Percentiles rank a stretch among this genome's conserved stretches.
phyloP scores from a whole-genome alignment of 2,113 vertebrate species.

The Alethe diademata region DNA sequence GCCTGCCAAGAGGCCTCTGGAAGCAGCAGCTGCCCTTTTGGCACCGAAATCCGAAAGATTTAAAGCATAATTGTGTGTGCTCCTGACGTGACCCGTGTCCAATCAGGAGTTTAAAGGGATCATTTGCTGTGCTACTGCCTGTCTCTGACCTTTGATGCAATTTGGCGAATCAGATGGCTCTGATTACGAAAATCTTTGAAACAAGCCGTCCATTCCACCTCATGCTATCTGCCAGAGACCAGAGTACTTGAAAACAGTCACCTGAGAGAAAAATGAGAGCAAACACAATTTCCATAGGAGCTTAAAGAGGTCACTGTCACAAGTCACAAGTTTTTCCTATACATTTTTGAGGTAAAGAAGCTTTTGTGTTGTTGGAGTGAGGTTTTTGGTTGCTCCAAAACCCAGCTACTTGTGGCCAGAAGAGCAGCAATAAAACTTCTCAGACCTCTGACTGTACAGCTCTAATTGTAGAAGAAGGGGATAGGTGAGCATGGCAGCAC shows the following conservation, averaged over 20 bases:
- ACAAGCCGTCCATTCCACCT: rapidly evolving
- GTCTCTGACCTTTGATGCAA: not conserved
- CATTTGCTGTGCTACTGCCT: not conserved
- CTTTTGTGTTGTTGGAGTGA: not conserved
- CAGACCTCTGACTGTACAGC: not conserved
- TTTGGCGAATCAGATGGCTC: not conserved
- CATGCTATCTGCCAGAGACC: rapidly evolving
- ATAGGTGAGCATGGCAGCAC: not conserved
- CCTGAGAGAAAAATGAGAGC: not conserved
- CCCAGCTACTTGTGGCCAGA: not conserved
- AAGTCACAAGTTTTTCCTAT: not conserved
- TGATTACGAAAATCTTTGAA: not conserved
- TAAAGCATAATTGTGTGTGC: not conserved
- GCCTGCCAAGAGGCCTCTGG: rapidly evolving
- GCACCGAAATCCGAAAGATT: rapidly evolving
- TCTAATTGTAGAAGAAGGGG: not conserved
- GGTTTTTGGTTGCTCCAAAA: not conserved
- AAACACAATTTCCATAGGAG: rapidly evolving
- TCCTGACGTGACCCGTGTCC: not conserved
- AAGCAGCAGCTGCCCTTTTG: rapidly evolving
- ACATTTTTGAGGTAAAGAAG: not conserved
- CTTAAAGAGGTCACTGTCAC: not conserved
- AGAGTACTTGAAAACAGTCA: not conserved
- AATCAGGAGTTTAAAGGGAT: not conserved
- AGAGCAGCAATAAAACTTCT: not conserved